Base-by-base conservation (phyloP, 2,113 vertebrate genomes). In the Motacilla alba region DNA sequence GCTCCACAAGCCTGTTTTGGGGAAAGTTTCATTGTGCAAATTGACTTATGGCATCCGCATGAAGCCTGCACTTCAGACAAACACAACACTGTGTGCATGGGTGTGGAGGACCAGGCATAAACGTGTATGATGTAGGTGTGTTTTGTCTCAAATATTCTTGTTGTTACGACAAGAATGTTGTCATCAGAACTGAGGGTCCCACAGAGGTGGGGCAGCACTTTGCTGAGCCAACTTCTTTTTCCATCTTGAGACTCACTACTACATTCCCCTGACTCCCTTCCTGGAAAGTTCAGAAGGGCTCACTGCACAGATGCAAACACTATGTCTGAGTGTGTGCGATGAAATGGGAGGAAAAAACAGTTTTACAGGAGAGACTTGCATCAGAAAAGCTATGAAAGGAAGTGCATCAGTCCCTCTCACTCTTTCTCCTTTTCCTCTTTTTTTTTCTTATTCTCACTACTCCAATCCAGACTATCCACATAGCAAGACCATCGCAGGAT, bases 1-100 rank as follows among this genome's bases (percentile, higher is more conserved):
- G 31, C 95, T 52, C 46, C 27, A 60, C 30, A 41, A 59, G 22
- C 7, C 31, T 31, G 3, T 41, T 87, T 41, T 2, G 7, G 37
- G 22, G 7, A 72, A 83, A 46, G 12, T 18, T 7, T 63, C 41
- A 16, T 21, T 47, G 53, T 0, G 0, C 31, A 64, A 52, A 58
- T n/a, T 47, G 62, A 60, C 11, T 53, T 91, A 66, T 6, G 23
- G 41, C n/a, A 69, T 41, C 27, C 33, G 19, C 4, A 7, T 10
- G 49, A 87, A 73, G 19, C 30, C 44, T 89, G 56, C 17, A n/a
- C 10, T 46, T 70, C 59, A 37, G 37, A 63, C 27, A 84, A 70
- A 72, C 10, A 3, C 15, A 62, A 15, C 9, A 35, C 0, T 47
- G 21, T 0, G 0, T 39, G 27, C 13, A 0, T 20, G 41, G 22